Evolutionary conservation across 2,888 invertebrate genomes (phyloP).

Genomic region (Petrophora chlorosata): DNA sequence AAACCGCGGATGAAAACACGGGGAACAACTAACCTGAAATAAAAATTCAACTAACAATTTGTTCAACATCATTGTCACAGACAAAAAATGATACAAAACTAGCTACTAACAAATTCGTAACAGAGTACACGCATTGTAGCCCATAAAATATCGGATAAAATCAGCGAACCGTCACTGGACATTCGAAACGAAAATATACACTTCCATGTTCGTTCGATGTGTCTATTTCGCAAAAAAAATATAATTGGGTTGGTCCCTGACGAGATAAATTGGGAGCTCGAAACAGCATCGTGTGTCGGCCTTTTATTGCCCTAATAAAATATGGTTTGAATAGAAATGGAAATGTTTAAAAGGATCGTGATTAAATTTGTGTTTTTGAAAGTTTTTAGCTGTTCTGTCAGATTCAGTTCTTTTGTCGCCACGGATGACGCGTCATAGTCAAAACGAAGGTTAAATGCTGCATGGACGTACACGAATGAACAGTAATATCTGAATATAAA

Average conservation of each 20-base stretch:
- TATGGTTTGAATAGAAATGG: conserved; percentile 30
- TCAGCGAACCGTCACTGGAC: conserved; percentile 44
- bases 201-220: conserved; percentile 47
- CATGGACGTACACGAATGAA: no score
- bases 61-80: neutral
- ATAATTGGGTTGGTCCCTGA: conserved; percentile 74
- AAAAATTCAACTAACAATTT: neutral
- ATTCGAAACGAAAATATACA: conserved; percentile 45
- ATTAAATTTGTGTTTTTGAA: neutral
- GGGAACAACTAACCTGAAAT: no score
- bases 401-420: neutral
- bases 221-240: conserved; percentile 71
- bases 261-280: conserved; percentile 67
- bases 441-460: no score
- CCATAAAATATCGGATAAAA: conserved; percentile 52
- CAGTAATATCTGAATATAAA: no score
- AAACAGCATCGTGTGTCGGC: conserved; percentile 49
- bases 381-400: neutral
- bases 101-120: neutral
- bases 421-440: no score
- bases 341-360: conserved; percentile 15
- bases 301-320: conserved; percentile 56
- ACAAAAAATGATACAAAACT: conserved; percentile 6
- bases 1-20: no score
- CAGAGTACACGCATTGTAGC: conserved; percentile 25